Conservation (phyloP, 2,113 vertebrate genomes). For the Pholis gunnellus region DNA sequence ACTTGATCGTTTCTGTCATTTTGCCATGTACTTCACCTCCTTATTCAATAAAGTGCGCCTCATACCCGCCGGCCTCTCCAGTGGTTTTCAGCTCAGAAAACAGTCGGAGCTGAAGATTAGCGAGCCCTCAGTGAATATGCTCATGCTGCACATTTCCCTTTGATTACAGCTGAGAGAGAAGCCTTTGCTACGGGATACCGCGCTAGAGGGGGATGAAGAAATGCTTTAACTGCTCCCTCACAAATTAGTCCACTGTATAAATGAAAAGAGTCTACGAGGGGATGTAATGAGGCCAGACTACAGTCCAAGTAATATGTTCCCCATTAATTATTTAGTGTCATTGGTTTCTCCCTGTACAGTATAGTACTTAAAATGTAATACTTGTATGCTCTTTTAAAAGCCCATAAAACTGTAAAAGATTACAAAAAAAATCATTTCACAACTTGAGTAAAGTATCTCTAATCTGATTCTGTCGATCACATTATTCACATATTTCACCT, state of each 20-base stretch:
- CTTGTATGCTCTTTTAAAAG: not conserved
- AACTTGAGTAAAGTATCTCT: constrained; percentile 16
- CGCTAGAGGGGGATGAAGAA: constrained; percentile 39
- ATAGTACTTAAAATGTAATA: not conserved
- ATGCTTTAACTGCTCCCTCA: constrained; percentile 52
- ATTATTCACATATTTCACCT: constrained; percentile 26
- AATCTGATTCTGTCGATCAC: constrained; percentile 5
- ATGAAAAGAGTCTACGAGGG: constrained; percentile 44
- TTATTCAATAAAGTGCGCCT: constrained; percentile 21
- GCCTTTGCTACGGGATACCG: constrained; percentile 38
- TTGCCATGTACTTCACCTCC: constrained; percentile 11
- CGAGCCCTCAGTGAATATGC: constrained; percentile 61
- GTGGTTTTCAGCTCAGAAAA: constrained; percentile 37
- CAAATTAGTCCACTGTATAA: constrained; percentile 36
- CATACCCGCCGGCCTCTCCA: constrained; percentile 17
- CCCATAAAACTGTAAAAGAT: not conserved
- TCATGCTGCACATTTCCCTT: constrained; percentile 68
- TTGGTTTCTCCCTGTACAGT: constrained; percentile 20
- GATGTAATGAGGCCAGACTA: constrained; percentile 51
- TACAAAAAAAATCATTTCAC: not conserved
- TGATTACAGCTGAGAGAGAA: constrained; percentile 58
- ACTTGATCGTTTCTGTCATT: constrained; percentile 10
- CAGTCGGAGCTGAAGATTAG: constrained; percentile 63
- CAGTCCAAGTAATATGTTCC: constrained; percentile 46
- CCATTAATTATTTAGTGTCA: constrained; percentile 66